A percentile compares a stretch with the other conserved stretches of the same genome.
Evolutionary conservation across 1,140 invertebrate species (phyloP).

Genomic region (Daktulosphaira vitifoliae): DNA sequence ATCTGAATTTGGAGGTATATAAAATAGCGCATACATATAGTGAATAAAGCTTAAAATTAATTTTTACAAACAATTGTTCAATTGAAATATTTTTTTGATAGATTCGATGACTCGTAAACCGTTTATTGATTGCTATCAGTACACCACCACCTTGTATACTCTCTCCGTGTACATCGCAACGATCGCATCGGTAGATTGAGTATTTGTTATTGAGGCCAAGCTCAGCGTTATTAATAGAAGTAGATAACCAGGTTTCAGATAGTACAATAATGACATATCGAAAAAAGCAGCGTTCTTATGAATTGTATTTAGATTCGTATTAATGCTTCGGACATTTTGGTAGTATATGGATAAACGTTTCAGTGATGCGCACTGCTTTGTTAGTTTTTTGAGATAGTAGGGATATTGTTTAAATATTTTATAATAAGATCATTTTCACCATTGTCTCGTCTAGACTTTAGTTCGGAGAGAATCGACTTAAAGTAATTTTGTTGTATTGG

Average conservation of each 20-base stretch:
- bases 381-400: conserved; percentile 10
- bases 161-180: background rate
- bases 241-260: conserved; percentile 12
- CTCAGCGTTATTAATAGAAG: conserved; percentile 11
- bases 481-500: conserved; percentile 1
- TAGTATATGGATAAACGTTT: background rate
- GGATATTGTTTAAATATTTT: background rate
- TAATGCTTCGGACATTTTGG: conserved; percentile 2
- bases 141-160: conserved; percentile 6
- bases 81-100: background rate
- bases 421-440: conserved; percentile 2
- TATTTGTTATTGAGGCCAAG: conserved; percentile 9
- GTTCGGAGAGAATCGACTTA: background rate
- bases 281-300: conserved; percentile 3
- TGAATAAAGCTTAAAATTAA: conserved; percentile 11
- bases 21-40: background rate
- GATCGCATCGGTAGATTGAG: conserved; percentile 3
- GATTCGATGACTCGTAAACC: conserved; percentile 1
- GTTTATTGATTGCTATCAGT: conserved; percentile 6
- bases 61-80: conserved; percentile 16
- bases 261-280: conserved; percentile 6
- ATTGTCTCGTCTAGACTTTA: background rate
- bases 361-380: background rate
- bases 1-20: background rate
- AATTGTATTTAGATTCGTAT: background rate